Percentiles rank a stretch among this genome's conserved stretches.
Conservation (phyloP, 2,797 vertebrate genomes). For the Chloroceryle inda region DNA sequence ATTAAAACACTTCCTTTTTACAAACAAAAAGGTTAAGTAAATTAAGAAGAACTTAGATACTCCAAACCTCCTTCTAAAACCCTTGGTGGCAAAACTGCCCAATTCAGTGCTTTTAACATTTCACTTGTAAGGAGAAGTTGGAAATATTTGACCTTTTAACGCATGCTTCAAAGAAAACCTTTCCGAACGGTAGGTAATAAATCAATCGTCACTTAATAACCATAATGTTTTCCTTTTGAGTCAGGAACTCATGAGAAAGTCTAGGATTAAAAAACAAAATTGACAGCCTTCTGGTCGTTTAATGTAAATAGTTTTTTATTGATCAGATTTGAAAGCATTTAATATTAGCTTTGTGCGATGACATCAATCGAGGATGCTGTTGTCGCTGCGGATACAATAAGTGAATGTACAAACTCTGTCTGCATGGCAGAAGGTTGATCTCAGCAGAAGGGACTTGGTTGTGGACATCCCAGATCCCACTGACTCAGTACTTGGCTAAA, state of each 20-base stretch:
- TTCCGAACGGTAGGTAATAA: conserved; percentile 70
- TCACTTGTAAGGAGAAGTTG: conserved; percentile 21
- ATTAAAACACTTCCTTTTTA: conserved; percentile 1
- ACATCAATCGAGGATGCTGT: conserved; percentile 70
- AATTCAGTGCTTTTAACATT: conserved; percentile 33
- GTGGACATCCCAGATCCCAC: conserved; percentile 57
- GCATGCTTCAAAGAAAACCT: conserved; percentile 66
- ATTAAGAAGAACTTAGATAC: neutral
- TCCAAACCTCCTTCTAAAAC: conserved; percentile 1
- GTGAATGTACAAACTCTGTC: conserved; percentile 18
- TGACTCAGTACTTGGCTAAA: conserved; percentile 8
- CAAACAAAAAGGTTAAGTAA: neutral
- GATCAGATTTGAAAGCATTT: conserved; percentile 81
- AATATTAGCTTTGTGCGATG: conserved; percentile 55
- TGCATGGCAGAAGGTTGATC: conserved; percentile 55
- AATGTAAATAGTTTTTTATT: conserved; percentile 82
- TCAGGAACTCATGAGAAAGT: conserved; percentile 54
- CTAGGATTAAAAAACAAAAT: conserved; percentile 24
- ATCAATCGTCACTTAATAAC: conserved; percentile 73
- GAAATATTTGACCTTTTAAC: conserved; percentile 68
- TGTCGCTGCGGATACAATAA: conserved; percentile 50
- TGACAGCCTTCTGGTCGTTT: conserved; percentile 67
- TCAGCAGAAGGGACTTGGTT: conserved; percentile 37
- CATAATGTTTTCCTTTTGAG: conserved; percentile 69
- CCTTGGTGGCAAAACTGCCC: conserved; percentile 13